A percentile compares a stretch with the other conserved stretches of the same genome.
Evolutionary conservation across 2,888 invertebrate species (phyloP).

Genomic region (Leptopilina drosophilae): DNA sequence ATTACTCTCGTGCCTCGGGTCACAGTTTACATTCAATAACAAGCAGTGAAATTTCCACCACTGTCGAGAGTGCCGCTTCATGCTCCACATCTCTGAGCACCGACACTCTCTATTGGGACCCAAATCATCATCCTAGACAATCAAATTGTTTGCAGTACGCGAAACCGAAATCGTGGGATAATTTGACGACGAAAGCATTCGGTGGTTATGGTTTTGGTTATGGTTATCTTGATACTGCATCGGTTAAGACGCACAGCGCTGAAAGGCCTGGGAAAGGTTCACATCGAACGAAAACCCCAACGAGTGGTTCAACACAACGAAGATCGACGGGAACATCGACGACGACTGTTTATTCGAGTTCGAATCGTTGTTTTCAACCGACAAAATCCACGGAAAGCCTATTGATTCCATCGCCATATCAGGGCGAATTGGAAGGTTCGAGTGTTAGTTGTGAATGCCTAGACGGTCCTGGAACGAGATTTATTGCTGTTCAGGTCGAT

Average conservation of each 20-base stretch:
- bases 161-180: slow-evolving; percentile 95
- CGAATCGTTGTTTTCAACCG: slow-evolving; percentile 80
- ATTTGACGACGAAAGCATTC: slow-evolving; percentile 89
- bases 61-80: slow-evolving; percentile 84
- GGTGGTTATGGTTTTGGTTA: slow-evolving; percentile 93
- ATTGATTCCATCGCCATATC: slow-evolving; percentile 83
- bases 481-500: slow-evolving; percentile 67
- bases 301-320: slow-evolving; percentile 73
- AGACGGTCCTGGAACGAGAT: slow-evolving; percentile 72
- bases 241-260: slow-evolving; percentile 75
- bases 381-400: slow-evolving; percentile 91
- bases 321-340: slow-evolving; percentile 78
- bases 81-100: slow-evolving; percentile 92
- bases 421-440: slow-evolving; percentile 81
- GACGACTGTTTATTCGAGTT: slow-evolving; percentile 74
- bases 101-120: slow-evolving; percentile 91
- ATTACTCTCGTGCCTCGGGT: slow-evolving; percentile 71
- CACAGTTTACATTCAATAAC: slow-evolving; percentile 89
- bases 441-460: slow-evolving; percentile 86
- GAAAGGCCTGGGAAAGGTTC: slow-evolving; percentile 76
- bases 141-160: slow-evolving; percentile 76
- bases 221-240: slow-evolving; percentile 86
- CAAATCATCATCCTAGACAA: slow-evolving; percentile 76
- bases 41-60: slow-evolving; percentile 85
- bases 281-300: slow-evolving; percentile 80